Evolutionary conservation across 2,113 vertebrate species (phyloP).

Genomic region (Thomomys bottae): DNA sequence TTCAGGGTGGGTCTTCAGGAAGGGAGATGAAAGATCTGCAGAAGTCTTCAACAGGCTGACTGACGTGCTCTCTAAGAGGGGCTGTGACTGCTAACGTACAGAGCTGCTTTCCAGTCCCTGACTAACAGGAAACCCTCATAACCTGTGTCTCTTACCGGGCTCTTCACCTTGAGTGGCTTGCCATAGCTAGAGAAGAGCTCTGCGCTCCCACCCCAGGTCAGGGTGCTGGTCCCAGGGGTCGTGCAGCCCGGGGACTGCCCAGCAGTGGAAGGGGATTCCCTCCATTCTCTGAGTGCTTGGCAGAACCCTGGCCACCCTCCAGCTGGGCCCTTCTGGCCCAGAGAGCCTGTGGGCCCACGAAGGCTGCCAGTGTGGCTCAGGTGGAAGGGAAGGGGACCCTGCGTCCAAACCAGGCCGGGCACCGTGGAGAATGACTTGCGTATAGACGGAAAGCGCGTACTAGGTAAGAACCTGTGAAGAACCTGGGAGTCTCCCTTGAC

Average conservation of each 20-base stretch:
- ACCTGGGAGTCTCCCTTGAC: no score
- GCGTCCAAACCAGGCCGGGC: no score
- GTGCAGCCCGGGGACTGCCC: background rate
- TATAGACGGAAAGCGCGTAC: no score
- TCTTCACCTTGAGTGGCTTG: conserved; percentile 18
- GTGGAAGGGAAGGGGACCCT: no score
- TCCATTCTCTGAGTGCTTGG: background rate
- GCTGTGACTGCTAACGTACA: background rate
- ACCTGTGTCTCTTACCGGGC: background rate
- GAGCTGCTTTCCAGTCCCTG: background rate
- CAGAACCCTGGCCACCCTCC: background rate
- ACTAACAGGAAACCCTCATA: background rate
- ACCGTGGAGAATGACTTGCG: no score
- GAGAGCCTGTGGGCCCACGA: background rate
- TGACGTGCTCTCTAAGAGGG: background rate
- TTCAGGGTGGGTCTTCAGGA: background rate
- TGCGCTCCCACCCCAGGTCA: background rate
- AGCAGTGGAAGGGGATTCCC: background rate
- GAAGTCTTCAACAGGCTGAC: background rate
- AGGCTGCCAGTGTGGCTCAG: no score
- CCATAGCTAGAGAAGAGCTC: background rate
- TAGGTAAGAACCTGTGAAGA: background rate
- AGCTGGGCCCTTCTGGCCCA: background rate
- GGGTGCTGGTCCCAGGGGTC: background rate
- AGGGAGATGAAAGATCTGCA: background rate